A percentile compares a stretch with the other conserved stretches of the same genome.
These are phyloP conservation scores for Andrena trimmerana DNA, from an alignment of 2,888 invertebrate genomes.

Conservation along the genomic window DNA sequence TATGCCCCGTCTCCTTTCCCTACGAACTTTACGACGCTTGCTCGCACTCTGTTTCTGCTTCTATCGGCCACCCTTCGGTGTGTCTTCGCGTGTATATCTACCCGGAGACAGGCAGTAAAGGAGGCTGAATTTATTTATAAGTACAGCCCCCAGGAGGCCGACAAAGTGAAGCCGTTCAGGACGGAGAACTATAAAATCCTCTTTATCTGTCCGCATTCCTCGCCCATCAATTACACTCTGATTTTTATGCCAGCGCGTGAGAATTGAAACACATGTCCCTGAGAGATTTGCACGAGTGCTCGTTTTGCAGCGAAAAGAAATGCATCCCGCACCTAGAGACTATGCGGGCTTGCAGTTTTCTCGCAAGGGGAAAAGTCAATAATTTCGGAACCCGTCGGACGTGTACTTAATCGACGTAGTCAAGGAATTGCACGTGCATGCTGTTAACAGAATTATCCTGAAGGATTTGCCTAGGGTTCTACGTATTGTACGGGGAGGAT, in stretches of 20 bases:
- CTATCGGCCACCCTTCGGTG: slow-evolving; percentile 58
- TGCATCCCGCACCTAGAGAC: background rate
- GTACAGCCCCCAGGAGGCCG: slow-evolving; percentile 46
- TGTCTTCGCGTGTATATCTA: slow-evolving; percentile 54
- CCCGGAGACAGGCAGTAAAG: slow-evolving; percentile 40
- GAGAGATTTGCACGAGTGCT: background rate
- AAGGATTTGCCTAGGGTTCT: slow-evolving; percentile 8
- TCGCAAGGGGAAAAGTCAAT: background rate
- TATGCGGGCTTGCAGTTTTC: background rate
- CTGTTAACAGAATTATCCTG: slow-evolving; percentile 41
- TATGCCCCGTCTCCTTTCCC: slow-evolving; percentile 35
- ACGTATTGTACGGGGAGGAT: background rate
- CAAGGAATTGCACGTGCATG: background rate
- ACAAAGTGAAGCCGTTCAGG: slow-evolving; percentile 54
- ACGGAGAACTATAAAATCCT: slow-evolving; percentile 56
- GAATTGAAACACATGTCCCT: background rate
- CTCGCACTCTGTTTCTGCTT: slow-evolving; percentile 57
- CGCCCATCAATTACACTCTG: slow-evolving; percentile 60
- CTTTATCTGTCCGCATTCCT: slow-evolving; percentile 43
- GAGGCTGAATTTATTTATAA: slow-evolving; percentile 69
- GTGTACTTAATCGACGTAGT: slow-evolving; percentile 13
- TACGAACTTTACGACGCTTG: slow-evolving; percentile 56
- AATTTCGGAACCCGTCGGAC: background rate
- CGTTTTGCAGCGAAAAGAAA: background rate
- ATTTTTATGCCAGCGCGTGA: slow-evolving; percentile 9